phyloP scores from a whole-genome alignment of 2,113 vertebrate species.

The Myocastor coypus region DNA sequence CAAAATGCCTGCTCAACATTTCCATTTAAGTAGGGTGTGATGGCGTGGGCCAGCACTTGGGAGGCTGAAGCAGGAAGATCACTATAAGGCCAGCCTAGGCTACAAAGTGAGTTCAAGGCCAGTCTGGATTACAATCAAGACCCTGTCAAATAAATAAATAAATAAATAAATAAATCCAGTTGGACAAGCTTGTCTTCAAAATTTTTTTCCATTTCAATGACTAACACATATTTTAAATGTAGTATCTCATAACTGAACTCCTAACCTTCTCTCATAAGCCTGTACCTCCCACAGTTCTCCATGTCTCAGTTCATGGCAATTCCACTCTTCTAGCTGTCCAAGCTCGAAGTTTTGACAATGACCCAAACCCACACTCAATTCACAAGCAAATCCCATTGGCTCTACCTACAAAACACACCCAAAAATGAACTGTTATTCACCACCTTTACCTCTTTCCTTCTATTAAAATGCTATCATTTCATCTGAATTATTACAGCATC shows the following conservation, averaged over 20 bases:
- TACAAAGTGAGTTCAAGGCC: no score
- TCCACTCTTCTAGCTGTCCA: background rate
- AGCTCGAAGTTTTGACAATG: background rate
- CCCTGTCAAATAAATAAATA: no score
- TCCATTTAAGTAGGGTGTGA: background rate
- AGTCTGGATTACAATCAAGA: no score
- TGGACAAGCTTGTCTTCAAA: no score
- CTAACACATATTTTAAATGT: background rate
- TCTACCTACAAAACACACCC: slow-evolving; percentile 1
- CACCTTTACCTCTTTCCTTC: slow-evolving; percentile 22
- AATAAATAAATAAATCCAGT: no score
- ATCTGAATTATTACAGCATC: background rate
- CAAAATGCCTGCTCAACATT: background rate
- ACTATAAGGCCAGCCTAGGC: no score
- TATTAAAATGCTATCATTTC: slow-evolving; percentile 6
- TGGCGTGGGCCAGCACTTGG: no score
- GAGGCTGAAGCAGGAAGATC: no score
- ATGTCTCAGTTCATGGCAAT: background rate
- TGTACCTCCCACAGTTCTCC: background rate
- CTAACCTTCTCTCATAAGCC: background rate
- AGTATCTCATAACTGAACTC: background rate
- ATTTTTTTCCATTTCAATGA: background rate
- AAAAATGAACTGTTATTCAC: slow-evolving; percentile 27
- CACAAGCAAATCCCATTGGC: background rate
- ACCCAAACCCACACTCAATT: background rate